phyloP scores from a whole-genome alignment of 1,140 invertebrate genomes.

The Hylaeus volcanicus region DNA sequence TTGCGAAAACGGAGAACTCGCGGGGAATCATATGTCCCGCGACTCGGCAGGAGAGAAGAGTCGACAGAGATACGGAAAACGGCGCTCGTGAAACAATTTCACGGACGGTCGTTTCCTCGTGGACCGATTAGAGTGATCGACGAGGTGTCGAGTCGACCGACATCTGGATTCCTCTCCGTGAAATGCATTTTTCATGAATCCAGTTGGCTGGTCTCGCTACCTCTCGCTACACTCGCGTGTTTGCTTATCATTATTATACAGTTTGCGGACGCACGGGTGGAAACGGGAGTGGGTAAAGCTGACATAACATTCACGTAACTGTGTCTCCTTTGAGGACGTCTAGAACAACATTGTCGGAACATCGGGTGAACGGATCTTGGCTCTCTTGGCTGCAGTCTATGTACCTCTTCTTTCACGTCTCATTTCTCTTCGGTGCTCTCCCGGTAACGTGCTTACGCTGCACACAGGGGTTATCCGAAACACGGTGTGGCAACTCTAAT shows the following conservation, averaged over 20 bases:
- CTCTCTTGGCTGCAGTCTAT: neutral
- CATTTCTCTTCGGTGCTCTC: conserved; percentile 41
- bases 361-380: conserved; percentile 34
- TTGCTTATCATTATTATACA: conserved; percentile 64
- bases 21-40: neutral
- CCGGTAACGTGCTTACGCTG: conserved; percentile 13
- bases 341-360: conserved; percentile 58
- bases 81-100: conserved; percentile 27
- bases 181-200: conserved; percentile 51
- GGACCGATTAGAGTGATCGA: conserved; percentile 47
- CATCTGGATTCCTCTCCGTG: neutral
- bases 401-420: conserved; percentile 53
- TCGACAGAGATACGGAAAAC: neutral
- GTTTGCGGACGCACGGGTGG: conserved; percentile 34
- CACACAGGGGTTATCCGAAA: conserved; percentile 23
- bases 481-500: conserved; percentile 37
- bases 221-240: conserved; percentile 44
- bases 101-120: conserved; percentile 26
- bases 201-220: neutral
- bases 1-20: too few species aligned
- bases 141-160: conserved; percentile 35
- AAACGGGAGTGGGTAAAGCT: conserved; percentile 20
- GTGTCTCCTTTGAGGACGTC: conserved; percentile 54
- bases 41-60: neutral
- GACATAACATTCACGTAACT: conserved; percentile 56